Percentiles rank a stretch among this genome's conserved stretches.
phyloP scores from a whole-genome alignment of 2,797 vertebrate species.

The Gymnopithys bicolor region DNA sequence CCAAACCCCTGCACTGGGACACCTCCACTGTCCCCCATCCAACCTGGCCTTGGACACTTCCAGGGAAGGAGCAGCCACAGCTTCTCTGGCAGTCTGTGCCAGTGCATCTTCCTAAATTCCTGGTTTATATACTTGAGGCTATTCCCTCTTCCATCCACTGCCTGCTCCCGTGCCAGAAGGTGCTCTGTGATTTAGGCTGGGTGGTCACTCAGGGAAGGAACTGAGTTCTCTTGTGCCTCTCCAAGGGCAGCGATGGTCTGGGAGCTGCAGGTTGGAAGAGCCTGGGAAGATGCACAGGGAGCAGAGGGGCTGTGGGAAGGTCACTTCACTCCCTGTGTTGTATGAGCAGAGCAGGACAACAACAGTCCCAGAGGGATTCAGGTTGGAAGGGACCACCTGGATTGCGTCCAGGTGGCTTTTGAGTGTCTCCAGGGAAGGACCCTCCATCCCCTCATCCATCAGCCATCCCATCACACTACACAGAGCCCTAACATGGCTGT shows the following conservation, averaged over 20 bases:
- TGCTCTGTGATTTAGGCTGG: not conserved
- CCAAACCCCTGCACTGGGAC: rapidly evolving
- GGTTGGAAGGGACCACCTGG: not conserved
- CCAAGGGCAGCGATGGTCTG: not conserved
- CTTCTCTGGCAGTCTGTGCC: not conserved
- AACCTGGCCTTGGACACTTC: not conserved
- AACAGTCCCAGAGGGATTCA: not conserved
- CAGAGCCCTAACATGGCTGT: not conserved
- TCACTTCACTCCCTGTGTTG: rapidly evolving
- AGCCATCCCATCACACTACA: not conserved
- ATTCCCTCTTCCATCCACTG: not conserved
- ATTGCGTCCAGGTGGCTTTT: not conserved
- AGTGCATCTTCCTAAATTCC: not conserved
- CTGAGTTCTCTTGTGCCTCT: not conserved
- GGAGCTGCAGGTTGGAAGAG: not conserved
- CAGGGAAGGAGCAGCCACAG: not conserved
- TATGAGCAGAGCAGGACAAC: not conserved
- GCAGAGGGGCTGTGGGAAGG: not conserved
- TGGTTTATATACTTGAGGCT: not conserved
- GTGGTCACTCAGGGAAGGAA: not conserved
- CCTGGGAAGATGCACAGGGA: not conserved
- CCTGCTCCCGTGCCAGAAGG: not conserved
- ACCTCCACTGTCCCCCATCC: rapidly evolving
- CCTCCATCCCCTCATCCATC: not conserved
- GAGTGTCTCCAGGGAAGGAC: not conserved